Evolutionary conservation across 1,140 invertebrate genomes (phyloP), one percentile per base, ranked within the genome.

Genomic region (Cotesia vestalis): DNA sequence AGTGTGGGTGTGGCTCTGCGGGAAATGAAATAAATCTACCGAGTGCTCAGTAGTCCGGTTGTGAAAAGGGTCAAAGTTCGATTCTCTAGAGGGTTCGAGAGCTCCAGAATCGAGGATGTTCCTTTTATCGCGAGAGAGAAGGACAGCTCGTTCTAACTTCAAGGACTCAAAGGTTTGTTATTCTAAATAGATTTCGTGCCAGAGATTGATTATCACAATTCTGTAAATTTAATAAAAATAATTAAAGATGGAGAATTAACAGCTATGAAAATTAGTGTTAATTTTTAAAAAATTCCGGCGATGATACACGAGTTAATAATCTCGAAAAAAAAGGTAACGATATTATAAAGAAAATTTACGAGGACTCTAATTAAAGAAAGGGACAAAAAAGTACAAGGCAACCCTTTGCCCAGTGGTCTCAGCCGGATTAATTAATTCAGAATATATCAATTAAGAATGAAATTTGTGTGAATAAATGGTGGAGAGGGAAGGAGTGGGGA

Each of bases 401-500:
- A 73, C 73, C 63, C 73, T 74, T 67, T 46, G 36, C 62, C 20
- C 53, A 66, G 55, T 59, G 76, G 78, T 78, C 81, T 78, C 73
- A 76, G 79, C 81, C 84, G 85, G 79, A 87, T 87, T 87, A 87
- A 87, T 87, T 87, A 87, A 86, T 86, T 85, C 84, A 83, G 81
- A 86, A 87, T 86, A 85, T 85, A 87, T 87, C 86, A 87, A 87
- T 87, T 87, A 87, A 86, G 84, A 86, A 83, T 84, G 83, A 86
- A 83, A 84, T 86, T 87, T 81, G 78, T 73, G 79, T 71, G 71
- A 72, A 80, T 81, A 77, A 78, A 72, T 74, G 75, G 51, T 4
- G 40, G 40, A 6, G 6, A 11, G 5, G 0, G 40, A 1, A 9
- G 40, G 38, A 11, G 40, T 46, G 40, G 40, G 40, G 40, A 46